Evolutionary conservation across 1,140 invertebrate species (phyloP).

Genomic region (Drosophila athabasca): DNA sequence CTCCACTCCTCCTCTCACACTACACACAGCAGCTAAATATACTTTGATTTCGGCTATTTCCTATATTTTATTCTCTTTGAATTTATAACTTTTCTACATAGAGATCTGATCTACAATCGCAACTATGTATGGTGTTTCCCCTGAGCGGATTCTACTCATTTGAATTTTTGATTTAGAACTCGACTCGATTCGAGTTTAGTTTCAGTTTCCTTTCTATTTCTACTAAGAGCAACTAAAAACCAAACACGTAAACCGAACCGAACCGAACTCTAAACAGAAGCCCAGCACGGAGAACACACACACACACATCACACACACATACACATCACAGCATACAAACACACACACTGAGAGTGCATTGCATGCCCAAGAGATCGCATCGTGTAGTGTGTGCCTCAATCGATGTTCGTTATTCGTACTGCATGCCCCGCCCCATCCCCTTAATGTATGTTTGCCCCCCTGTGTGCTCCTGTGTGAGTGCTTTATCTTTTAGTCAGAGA

Average conservation of each 20-base stretch:
- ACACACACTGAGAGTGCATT: neutral
- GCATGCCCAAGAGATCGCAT: constrained; percentile 46
- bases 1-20: constrained; percentile 25
- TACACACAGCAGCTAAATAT: constrained; percentile 50
- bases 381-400: constrained; percentile 10
- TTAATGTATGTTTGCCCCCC: neutral
- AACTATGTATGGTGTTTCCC: constrained; percentile 38
- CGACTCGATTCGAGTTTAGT: constrained; percentile 37
- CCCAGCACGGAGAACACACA: constrained; percentile 29
- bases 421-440: constrained; percentile 22
- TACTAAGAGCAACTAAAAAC: constrained; percentile 73
- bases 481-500: constrained; percentile 12
- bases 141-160: constrained; percentile 30
- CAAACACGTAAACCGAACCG: constrained; percentile 64
- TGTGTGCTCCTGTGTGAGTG: neutral
- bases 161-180: constrained; percentile 56
- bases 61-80: constrained; percentile 64
- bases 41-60: constrained; percentile 61
- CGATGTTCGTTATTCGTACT: constrained; percentile 17
- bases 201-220: constrained; percentile 45
- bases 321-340: too few species aligned
- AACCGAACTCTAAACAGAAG: constrained; percentile 46
- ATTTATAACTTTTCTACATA: constrained; percentile 57
- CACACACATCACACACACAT: neutral
- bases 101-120: constrained; percentile 33